Evolutionary conservation across 2,113 vertebrate species (phyloP).

Genomic region (Himantopus leucocephalus): DNA sequence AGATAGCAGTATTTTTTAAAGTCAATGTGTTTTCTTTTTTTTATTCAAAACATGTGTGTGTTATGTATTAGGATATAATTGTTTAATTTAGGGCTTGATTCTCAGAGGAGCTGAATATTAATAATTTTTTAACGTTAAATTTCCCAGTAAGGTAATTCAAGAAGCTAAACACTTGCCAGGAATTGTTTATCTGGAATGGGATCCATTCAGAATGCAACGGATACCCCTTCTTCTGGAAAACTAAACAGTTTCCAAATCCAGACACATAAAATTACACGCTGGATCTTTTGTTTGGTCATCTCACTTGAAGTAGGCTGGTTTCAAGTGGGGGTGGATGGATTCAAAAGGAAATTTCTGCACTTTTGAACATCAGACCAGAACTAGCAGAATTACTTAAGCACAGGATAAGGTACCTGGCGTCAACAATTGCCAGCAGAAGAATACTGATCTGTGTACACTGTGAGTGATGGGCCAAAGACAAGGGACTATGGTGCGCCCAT

Average conservation of each 20-base stretch:
- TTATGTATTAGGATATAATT: not conserved
- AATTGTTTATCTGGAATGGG: not conserved
- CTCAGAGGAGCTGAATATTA: not conserved
- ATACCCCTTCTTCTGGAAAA: not conserved
- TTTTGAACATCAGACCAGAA: not conserved
- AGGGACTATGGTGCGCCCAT: not conserved
- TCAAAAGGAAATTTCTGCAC: not conserved
- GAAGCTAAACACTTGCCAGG: not conserved
- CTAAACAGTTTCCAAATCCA: not conserved
- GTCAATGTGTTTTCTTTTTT: not conserved
- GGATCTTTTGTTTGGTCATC: not conserved
- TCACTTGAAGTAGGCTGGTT: not conserved
- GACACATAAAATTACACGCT: not conserved
- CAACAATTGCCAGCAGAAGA: not conserved
- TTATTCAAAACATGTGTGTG: not conserved
- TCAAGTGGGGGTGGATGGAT: not conserved
- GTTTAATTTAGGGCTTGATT: not conserved
- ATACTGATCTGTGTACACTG: not conserved
- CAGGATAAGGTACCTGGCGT: not conserved
- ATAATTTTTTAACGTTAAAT: not conserved
- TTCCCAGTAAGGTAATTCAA: not conserved
- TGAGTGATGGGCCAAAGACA: not conserved
- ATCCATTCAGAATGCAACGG: not conserved
- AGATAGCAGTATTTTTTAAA: not conserved
- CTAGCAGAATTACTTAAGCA: not conserved